Evolutionary conservation across 2,797 vertebrate genomes (phyloP).

Genomic region (Crax fasciolata): DNA sequence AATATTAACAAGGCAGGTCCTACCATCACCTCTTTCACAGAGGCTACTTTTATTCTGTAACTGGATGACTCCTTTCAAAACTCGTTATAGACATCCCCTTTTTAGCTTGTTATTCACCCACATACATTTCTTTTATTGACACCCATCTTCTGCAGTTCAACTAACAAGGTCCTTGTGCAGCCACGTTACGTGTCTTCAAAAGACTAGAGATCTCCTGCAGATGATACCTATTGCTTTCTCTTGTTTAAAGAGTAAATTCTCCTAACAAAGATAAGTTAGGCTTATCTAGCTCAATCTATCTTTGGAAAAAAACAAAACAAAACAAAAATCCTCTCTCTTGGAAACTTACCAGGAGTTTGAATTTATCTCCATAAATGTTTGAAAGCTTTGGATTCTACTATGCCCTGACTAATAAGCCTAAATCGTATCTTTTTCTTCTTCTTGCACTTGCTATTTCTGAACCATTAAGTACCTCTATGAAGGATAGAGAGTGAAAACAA

Average conservation of each 20-base stretch:
- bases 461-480: background rate
- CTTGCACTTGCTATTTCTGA: background rate
- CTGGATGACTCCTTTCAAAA: background rate
- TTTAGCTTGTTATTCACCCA: background rate
- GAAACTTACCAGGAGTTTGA: background rate
- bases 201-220: background rate
- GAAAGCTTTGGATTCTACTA: background rate
- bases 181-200: background rate
- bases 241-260: background rate
- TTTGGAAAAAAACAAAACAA: background rate
- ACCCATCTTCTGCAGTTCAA: no score
- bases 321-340: no score
- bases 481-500: background rate
- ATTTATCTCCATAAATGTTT: background rate
- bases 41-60: background rate
- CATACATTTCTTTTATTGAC: background rate
- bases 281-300: background rate
- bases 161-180: background rate
- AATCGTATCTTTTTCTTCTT: background rate
- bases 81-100: background rate
- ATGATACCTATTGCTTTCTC: background rate
- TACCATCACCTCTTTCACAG: background rate
- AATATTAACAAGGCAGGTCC: background rate
- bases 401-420: background rate
- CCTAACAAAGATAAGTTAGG: background rate